Evolutionary conservation across 2,888 invertebrate species (phyloP).

Genomic region (Parthenolecanium corni): DNA sequence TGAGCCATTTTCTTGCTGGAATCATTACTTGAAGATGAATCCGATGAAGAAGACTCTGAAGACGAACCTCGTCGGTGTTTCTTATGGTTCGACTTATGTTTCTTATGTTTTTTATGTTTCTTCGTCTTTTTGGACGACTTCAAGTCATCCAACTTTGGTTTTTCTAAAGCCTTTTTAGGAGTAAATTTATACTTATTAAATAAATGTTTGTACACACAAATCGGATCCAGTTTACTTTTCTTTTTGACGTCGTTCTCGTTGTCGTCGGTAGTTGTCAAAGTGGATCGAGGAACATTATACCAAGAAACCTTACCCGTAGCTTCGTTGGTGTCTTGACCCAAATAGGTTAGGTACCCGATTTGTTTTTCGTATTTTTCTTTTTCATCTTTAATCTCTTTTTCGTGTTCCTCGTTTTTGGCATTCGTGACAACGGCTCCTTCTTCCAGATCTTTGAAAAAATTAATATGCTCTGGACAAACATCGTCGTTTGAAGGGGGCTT

Average conservation of each 20-base stretch:
- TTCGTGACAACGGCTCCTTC: constrained; percentile 51
- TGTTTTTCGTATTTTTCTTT: constrained; percentile 94
- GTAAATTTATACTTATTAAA: constrained; percentile 32
- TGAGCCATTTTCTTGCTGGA: not conserved
- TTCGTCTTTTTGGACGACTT: constrained; percentile 32
- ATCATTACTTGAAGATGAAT: not conserved
- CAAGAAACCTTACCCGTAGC: constrained; percentile 73
- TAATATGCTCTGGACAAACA: constrained; percentile 50
- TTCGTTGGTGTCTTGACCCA: constrained; percentile 87
- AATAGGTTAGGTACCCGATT: constrained; percentile 88
- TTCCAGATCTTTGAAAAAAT: constrained; percentile 78
- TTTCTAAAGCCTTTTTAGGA: constrained; percentile 35
- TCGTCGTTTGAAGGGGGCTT: constrained; percentile 33
- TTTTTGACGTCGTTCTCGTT: constrained; percentile 54
- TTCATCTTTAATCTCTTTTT: constrained; percentile 78
- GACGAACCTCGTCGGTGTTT: constrained; percentile 30
- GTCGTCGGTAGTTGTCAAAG: constrained; percentile 40
- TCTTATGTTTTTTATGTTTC: constrained; percentile 34
- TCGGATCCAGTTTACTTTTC: constrained; percentile 60
- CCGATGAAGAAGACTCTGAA: too few species aligned
- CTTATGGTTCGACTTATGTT: constrained; percentile 24
- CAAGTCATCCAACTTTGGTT: constrained; percentile 38
- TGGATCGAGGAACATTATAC: constrained; percentile 65
- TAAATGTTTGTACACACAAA: constrained; percentile 40
- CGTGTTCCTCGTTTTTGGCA: constrained; percentile 71